Percentiles rank a stretch among this genome's conserved stretches.
phyloP scores from a whole-genome alignment of 2,113 vertebrate species.

The Tyrannus savana region DNA sequence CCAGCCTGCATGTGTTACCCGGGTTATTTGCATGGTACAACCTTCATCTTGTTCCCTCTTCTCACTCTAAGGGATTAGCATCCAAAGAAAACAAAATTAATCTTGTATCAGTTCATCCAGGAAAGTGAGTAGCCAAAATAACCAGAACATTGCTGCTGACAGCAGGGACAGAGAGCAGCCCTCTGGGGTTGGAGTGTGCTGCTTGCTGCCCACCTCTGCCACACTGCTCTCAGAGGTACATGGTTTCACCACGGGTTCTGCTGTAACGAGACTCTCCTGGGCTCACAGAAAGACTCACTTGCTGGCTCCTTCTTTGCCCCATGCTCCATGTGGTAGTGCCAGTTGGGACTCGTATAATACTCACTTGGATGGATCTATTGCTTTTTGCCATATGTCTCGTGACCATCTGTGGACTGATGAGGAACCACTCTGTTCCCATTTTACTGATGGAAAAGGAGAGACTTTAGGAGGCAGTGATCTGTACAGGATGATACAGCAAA shows the following conservation, averaged over 20 bases:
- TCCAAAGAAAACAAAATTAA: background rate
- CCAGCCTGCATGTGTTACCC: background rate
- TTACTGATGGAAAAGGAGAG: background rate
- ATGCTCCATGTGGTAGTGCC: background rate
- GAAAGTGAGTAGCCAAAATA: background rate
- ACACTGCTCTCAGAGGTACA: background rate
- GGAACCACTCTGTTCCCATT: background rate
- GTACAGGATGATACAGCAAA: background rate
- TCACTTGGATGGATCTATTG: background rate
- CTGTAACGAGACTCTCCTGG: background rate
- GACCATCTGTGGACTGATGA: background rate
- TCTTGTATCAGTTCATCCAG: background rate
- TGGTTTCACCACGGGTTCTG: accelerated
- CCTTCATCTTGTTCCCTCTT: background rate
- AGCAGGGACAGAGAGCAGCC: background rate
- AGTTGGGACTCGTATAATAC: background rate
- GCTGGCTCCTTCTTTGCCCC: background rate
- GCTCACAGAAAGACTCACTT: background rate
- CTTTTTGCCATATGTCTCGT: background rate
- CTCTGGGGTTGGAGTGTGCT: background rate
- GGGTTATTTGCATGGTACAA: background rate
- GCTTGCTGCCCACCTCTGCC: accelerated
- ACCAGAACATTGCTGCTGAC: background rate
- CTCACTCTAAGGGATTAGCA: background rate
- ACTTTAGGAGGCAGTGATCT: background rate